Percentiles rank a stretch among this genome's conserved stretches.
phyloP scores from a whole-genome alignment of 1,140 invertebrate species.

The Melanaphis sacchari region DNA sequence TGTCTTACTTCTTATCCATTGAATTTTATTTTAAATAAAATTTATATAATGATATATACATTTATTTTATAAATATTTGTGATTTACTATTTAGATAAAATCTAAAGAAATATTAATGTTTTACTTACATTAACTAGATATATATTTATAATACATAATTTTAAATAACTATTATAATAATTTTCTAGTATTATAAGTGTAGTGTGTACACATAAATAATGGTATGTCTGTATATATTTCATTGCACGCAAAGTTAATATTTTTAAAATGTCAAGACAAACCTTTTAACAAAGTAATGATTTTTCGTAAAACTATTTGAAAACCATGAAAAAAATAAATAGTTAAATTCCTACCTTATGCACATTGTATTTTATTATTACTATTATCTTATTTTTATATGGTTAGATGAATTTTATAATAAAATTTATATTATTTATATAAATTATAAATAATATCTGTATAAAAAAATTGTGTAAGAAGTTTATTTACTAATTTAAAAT shows the following conservation, averaged over 20 bases:
- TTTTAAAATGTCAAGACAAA: not conserved
- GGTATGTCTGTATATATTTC: not conserved
- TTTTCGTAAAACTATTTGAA: not conserved
- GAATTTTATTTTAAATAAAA: too few relatives aligned
- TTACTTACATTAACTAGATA: too few relatives aligned
- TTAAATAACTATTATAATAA: not conserved
- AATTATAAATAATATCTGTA: not conserved
- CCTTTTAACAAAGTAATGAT: not conserved
- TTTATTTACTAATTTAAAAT: not conserved
- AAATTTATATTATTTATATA: not conserved
- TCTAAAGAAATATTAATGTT: too few relatives aligned
- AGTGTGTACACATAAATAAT: not conserved
- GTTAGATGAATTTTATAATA: not conserved
- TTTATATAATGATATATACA: too few relatives aligned
- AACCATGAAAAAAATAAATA: not conserved
- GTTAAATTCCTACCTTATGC: not conserved
- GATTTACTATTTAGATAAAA: too few relatives aligned
- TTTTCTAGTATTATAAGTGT: not conserved
- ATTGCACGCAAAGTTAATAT: slow-evolving; percentile 25
- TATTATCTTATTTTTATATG: not conserved
- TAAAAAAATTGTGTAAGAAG: not conserved
- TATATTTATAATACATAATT: not conserved
- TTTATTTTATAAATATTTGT: too few relatives aligned
- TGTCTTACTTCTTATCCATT: too few relatives aligned
- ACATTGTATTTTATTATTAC: not conserved